Evolutionary conservation across 2,113 vertebrate species (phyloP), one percentile per base, ranked within the genome.

Genomic region (Tichodroma muraria): DNA sequence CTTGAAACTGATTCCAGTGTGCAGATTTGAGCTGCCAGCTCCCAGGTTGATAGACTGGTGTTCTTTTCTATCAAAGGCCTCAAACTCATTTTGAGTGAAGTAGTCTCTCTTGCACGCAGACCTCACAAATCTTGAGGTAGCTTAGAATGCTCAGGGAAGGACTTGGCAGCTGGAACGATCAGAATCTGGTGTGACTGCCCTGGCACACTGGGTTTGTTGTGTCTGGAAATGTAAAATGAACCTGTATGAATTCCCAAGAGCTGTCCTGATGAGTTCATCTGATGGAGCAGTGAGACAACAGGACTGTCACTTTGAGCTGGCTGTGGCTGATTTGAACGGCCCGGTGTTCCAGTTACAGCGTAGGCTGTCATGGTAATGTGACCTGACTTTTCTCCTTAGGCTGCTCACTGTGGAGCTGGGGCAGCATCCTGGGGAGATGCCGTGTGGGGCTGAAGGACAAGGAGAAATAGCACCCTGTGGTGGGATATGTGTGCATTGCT

Each of bases 391-490:
- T 59, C 30, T 79, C 47, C 75, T 50, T 14, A n/a, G 79, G 22
- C 80, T 75, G 49, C 45, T 92, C 10, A 1, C 35, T 59, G 42
- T 56, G 52, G 65, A 85, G 42, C 52, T 31, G 25, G 33, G 27
- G 17, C 47, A 40, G 50, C 30, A 6, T 63, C 4, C 5, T 49
- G 69, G 24, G 71, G 44, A 69, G 63, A 17, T 59, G 57, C 50
- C 0, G 0, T 2, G n/a, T n/a, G 73, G 38, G 40, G 44, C 82
- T 85, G 75, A 66, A 60, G 42, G 52, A 27, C 20, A 20, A 31
- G 37, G 38, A 15, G n/a, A 4, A 64, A 37, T 0, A 7, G 15
- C 10, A 17, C 59, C 44, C 35, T 0, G 0, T 56, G 78, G 42
- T 6, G 56, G 47, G 59, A 10, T 69, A 42, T 40, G 68, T 72